Conservation (phyloP, 2,113 vertebrate species). For the Seriola aureovittata region DNA sequence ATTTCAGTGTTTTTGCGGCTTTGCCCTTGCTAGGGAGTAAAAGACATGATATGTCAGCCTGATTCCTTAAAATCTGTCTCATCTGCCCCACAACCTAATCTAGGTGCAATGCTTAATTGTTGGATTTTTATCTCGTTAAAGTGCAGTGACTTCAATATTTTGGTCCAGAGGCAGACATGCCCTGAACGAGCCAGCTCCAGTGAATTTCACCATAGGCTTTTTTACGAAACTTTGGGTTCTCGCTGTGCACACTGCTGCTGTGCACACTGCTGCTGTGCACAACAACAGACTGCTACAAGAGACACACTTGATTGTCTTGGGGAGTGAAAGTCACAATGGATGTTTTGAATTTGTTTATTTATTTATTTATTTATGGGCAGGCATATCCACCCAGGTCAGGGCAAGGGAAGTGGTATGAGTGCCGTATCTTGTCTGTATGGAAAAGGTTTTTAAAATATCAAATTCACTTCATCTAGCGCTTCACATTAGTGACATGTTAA, state of each 20-base stretch:
- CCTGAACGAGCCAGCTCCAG: neutral
- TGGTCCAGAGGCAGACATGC: neutral
- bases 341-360: conserved; percentile 7
- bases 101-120: neutral
- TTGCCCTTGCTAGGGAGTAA: too few species aligned
- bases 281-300: conserved; percentile 26
- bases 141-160: conserved; percentile 2
- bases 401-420: neutral
- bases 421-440: neutral
- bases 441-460: neutral
- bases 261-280: conserved; percentile 5
- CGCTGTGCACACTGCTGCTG: conserved; percentile 8
- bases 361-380: neutral
- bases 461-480: neutral
- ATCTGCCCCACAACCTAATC: neutral
- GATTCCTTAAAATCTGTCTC: neutral
- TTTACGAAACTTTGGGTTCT: conserved; percentile 7
- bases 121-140: neutral
- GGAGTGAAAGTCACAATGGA: conserved; percentile 2
- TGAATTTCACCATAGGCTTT: neutral
- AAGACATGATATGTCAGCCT: neutral
- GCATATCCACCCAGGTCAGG: neutral
- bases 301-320: conserved; percentile 17
- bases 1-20: neutral
- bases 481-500: conserved; percentile 3